phyloP scores from a whole-genome alignment of 2,797 vertebrate genomes.

The Chromobotia macracanthus region DNA sequence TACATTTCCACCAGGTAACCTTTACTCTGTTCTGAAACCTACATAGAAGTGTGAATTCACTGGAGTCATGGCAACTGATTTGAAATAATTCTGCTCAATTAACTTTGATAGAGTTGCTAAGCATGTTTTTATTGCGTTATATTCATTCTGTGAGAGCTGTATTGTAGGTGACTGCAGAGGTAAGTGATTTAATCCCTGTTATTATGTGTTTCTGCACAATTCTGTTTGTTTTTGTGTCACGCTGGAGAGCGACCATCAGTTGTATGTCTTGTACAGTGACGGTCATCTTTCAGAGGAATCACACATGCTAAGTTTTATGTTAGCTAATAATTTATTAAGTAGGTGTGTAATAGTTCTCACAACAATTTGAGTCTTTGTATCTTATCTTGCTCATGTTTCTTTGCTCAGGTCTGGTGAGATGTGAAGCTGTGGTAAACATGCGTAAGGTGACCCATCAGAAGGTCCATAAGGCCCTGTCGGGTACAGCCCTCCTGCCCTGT shows the following conservation, averaged over 20 bases:
- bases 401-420: constrained; percentile 70
- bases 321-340: too few species aligned
- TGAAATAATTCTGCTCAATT: too few species aligned
- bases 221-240: background rate
- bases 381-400: background rate
- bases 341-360: too few species aligned
- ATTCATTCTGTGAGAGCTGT: background rate
- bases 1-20: background rate
- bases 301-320: too few species aligned
- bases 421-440: constrained; percentile 86
- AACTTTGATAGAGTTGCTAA: too few species aligned
- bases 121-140: constrained; percentile 1
- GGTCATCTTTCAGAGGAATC: background rate
- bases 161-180: background rate
- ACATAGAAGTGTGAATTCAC: too few species aligned
- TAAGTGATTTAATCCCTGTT: background rate
- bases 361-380: too few species aligned
- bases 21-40: too few species aligned
- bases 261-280: background rate
- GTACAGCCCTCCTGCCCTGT: constrained; percentile 89
- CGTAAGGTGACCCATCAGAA: constrained; percentile 83
- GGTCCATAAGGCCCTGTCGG: constrained; percentile 82
- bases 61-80: too few species aligned
- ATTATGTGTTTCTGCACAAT: background rate
- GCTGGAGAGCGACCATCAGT: background rate